Evolutionary conservation across 2,113 vertebrate genomes (phyloP), one percentile per base, ranked within the genome.

Genomic region (Alces alces): DNA sequence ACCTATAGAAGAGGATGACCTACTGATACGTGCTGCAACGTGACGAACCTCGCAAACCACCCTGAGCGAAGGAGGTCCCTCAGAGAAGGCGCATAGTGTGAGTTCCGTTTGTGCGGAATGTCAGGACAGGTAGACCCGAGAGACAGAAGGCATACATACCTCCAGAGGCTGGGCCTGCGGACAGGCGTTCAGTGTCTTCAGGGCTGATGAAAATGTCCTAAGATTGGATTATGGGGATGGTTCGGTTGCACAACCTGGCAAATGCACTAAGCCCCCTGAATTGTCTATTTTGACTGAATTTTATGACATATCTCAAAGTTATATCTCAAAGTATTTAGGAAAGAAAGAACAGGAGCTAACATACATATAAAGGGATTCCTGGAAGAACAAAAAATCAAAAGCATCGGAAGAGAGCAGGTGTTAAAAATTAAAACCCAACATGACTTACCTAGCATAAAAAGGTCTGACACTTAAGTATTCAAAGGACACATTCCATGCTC

Each of bases 101-200:
- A 2, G 27, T 17, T 61, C 43, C 0, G 17, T 8, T 28, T 54
- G 12, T 50, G 12, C 1, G 3, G 19, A 33, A 7, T 0, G 47
- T 76, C 83, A 11, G 83, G 23, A 14, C 0, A 6, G 43, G 54
- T 39, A 10, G 2, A 5, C 28, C 33, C 2, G 19, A 15, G 66
- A 39, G 7, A 25, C 33, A 5, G 66, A 11, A 2, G 8, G 23
- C 0, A 0, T 5, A 0, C 0, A 0, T 5, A 0, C 1, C 27
- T 84, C 66, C 43, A 11, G 30, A 27, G 33, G 33, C 55, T 17
- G 66, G 54, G 33, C 3, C 30, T 5, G 64, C 30, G 4, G 14
- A 4, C 1, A 23, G 64, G 23, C 1, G 0, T 0, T 36, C 17
- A 33, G 36, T 2, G 21, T 28, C 91, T 36, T 4, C 4, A 0